Evolutionary conservation across 1,140 invertebrate genomes (phyloP), one percentile per base, ranked within the genome.

Genomic region (Planococcus citri): DNA sequence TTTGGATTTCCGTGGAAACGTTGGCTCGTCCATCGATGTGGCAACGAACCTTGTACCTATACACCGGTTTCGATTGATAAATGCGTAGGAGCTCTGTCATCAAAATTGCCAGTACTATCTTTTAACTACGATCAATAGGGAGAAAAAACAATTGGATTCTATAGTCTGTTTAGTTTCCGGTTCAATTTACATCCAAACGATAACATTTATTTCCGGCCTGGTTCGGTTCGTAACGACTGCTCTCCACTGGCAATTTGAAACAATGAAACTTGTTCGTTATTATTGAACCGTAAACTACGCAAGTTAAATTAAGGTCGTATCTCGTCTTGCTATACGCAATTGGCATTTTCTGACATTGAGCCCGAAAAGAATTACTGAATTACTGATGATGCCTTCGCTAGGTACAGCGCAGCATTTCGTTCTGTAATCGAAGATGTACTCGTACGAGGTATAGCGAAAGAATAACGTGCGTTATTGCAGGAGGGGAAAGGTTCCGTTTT

Each of bases 21-120:
- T n/a, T n/a, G n/a, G n/a, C n/a, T n/a, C 25, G 60, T 64, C 60
- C 60, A 64, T 64, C 60, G 60, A 64, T 64, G 60, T 24, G 60
- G 60, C 60, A 64, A 64, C 60, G 25, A 64, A 22, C 60, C 10
- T 64, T 21, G 60, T 51, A n/a, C n/a, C n/a, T n/a, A 27, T 64
- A 64, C 60, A 64, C 60, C 60, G 60, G 60, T 51, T 64, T 64
- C 60, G 60, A 64, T 64, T 64, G 60, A 64, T 64, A 64, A 64
- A 27, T 64, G 60, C 60, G 60, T 64, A 64, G 60, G 60, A 64
- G 60, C 60, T 25, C 25, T 64, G 25, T 27, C 25, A 64, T 64
- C 60, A 64, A 64, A 64, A 64, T 64, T 64, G 60, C 60, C 3
- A 58, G 17, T 58, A 21, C 60, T 24, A 64, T 64, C 60, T 58